A percentile compares a stretch with the other conserved stretches of the same genome.
phyloP scores from a whole-genome alignment of 2,888 invertebrate genomes.

The Hirtodrosophila histrioides region DNA sequence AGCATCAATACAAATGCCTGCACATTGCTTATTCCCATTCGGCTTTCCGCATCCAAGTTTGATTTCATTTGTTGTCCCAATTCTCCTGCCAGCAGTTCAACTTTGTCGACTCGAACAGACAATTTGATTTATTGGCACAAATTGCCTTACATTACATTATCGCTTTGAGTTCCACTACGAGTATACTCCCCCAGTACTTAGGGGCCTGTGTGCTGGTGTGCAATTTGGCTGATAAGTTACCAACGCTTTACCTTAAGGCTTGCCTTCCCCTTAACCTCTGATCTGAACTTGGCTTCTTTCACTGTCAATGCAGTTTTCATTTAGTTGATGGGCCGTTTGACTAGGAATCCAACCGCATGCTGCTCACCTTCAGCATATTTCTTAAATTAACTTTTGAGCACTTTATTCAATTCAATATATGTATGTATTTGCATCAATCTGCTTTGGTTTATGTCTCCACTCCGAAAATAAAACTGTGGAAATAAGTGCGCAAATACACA shows the following conservation, averaged over 20 bases:
- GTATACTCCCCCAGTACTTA: constrained; percentile 24
- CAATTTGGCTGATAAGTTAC: constrained; percentile 38
- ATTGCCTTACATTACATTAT: constrained; percentile 74
- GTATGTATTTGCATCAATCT: constrained; percentile 40
- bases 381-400: constrained; percentile 37
- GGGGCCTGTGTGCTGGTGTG: constrained; percentile 12
- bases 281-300: constrained; percentile 4
- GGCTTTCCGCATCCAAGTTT: constrained; percentile 44
- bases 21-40: constrained; percentile 62
- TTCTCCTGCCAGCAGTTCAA: constrained; percentile 24
- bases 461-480: constrained; percentile 30
- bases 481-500: constrained; percentile 44
- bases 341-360: constrained; percentile 1
- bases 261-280: background rate
- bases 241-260: constrained; percentile 44
- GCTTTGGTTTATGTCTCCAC: background rate
- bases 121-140: constrained; percentile 78
- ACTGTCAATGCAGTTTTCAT: constrained; percentile 61
- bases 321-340: constrained; percentile 54
- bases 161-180: constrained; percentile 58
- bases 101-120: constrained; percentile 48
- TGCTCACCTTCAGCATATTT: constrained; percentile 41
- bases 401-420: constrained; percentile 44
- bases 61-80: constrained; percentile 45
- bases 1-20: constrained; percentile 63